phyloP scores from a whole-genome alignment of 2,888 invertebrate species.

The Andricus curvator region DNA sequence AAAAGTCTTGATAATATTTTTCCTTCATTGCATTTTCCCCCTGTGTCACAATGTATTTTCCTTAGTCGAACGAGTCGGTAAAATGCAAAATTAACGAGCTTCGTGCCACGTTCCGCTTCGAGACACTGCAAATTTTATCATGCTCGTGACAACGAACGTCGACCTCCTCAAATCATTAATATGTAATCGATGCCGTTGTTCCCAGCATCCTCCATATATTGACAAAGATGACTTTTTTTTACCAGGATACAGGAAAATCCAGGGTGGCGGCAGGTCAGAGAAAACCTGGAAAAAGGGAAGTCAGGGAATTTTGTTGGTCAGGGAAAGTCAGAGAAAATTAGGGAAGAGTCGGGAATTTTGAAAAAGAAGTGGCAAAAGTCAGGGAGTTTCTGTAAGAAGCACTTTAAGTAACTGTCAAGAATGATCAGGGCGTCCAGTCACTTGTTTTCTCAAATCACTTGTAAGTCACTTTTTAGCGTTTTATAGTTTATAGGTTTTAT shows the following conservation, averaged over 20 bases:
- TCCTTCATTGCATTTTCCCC: background rate
- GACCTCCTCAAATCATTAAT: background rate
- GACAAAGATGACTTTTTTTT: background rate
- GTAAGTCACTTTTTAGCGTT: no score
- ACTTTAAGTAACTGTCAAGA: no score
- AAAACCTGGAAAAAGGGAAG: no score
- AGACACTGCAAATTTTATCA: conserved; percentile 33
- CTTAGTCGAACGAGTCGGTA: conserved; percentile 18
- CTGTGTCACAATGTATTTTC: conserved; percentile 30
- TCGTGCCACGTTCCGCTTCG: conserved; percentile 7
- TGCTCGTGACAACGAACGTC: conserved; percentile 3
- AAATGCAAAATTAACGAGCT: conserved; percentile 39
- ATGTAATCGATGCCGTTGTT: background rate
- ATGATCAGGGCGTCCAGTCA: no score
- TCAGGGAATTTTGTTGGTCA: no score
- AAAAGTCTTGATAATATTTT: conserved; percentile 8
- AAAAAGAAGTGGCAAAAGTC: no score
- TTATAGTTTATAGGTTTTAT: no score
- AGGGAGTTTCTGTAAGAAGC: no score
- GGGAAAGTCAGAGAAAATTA: no score
- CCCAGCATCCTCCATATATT: conserved; percentile 1
- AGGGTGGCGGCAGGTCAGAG: no score
- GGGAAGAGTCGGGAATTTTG: no score
- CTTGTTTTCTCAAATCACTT: no score
- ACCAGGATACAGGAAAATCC: background rate